phyloP scores from a whole-genome alignment of 2,888 invertebrate species.

The Scaeva pyrastri region DNA sequence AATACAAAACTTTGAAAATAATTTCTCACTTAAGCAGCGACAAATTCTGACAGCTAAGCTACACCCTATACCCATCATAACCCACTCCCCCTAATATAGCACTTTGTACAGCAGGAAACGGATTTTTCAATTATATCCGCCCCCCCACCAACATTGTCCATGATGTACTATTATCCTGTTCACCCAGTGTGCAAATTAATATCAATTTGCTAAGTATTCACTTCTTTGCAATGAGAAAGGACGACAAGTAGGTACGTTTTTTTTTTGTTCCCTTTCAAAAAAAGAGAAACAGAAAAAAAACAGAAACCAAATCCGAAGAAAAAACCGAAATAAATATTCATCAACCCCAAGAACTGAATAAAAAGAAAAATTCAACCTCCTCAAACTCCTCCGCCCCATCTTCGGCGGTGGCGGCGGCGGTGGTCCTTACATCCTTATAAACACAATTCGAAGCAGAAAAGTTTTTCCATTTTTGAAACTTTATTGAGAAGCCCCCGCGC shows the following conservation, averaged over 20 bases:
- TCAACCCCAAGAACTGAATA: conserved; percentile 62
- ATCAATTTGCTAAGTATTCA: conserved; percentile 81
- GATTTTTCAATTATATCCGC: conserved; percentile 69
- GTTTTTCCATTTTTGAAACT: conserved; percentile 73
- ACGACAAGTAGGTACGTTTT: conserved; percentile 35
- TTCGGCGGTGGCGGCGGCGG: too few relatives aligned
- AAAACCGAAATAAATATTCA: conserved; percentile 73
- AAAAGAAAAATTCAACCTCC: conserved; percentile 49
- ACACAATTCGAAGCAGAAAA: conserved; percentile 66
- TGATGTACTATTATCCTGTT: conserved; percentile 46
- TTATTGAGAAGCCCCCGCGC: conserved; percentile 73
- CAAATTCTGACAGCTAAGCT: conserved; percentile 61
- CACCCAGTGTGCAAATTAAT: conserved; percentile 80
- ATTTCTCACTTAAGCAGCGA: conserved; percentile 68
- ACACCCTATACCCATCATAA: not conserved
- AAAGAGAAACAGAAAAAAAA: conserved; percentile 4
- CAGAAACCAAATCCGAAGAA: conserved; percentile 42
- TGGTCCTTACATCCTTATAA: conserved; percentile 23
- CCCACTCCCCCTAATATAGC: not conserved
- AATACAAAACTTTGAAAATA: conserved; percentile 34
- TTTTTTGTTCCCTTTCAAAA: not conserved
- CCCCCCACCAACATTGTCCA: conserved; percentile 60
- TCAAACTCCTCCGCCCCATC: not conserved
- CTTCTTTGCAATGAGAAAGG: conserved; percentile 59
- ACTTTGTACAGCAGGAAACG: conserved; percentile 36